Conservation (phyloP, 1,140 invertebrate genomes). For the Diprion similis region DNA sequence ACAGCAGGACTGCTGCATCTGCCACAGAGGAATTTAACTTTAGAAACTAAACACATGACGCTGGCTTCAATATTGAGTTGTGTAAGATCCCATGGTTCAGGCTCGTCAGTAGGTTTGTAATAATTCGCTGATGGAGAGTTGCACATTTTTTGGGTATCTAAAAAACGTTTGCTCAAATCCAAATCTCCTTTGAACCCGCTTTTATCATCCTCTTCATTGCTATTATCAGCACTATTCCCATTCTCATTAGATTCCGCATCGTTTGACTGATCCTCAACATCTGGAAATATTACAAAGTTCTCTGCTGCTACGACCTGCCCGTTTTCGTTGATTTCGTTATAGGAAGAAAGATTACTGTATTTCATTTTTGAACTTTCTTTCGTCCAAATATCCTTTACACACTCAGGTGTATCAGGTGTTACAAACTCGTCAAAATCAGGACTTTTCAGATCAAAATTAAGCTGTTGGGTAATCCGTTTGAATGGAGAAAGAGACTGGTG, state of each 20-base stretch:
- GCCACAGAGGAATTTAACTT: constrained; percentile 79
- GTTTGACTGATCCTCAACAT: constrained; percentile 52
- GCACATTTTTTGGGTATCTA: constrained; percentile 78
- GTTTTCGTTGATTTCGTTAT: constrained; percentile 42
- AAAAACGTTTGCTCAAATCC: constrained; percentile 61
- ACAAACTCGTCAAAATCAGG: constrained; percentile 77
- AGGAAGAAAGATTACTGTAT: constrained; percentile 34
- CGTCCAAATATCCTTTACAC: constrained; percentile 66
- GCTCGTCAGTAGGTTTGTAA: constrained; percentile 83
- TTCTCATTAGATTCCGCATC: constrained; percentile 27
- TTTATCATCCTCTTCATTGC: constrained; percentile 45
- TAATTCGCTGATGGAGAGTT: constrained; percentile 81
- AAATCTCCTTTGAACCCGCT: constrained; percentile 42
- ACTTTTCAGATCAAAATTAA: constrained; percentile 73
- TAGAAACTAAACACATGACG: constrained; percentile 84
- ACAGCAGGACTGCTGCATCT: constrained; percentile 76
- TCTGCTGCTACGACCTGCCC: constrained; percentile 35
- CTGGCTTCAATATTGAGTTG: constrained; percentile 90
- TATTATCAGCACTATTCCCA: constrained; percentile 34
- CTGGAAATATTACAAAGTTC: constrained; percentile 58
- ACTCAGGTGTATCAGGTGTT: constrained; percentile 71
- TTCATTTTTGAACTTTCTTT: constrained; percentile 50
- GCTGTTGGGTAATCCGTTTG: constrained; percentile 77
- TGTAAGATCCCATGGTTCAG: constrained; percentile 88
- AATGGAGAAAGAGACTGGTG: constrained; percentile 73